Base-by-base conservation (phyloP, 2,888 invertebrate genomes). In the Cheilosia pagana region DNA sequence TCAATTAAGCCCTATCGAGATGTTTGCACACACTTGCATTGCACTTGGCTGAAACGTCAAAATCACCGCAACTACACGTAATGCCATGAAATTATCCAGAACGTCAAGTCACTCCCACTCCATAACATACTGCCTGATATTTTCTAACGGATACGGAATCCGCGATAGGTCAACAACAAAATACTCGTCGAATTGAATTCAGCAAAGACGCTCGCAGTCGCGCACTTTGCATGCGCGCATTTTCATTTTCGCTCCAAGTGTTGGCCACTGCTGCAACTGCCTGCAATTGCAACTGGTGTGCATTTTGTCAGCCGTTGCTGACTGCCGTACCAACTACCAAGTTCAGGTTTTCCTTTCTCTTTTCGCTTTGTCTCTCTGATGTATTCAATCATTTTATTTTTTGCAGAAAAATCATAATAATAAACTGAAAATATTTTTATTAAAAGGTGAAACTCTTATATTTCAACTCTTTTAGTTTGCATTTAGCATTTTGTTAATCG, bases 401-500 rank as follows among this genome's bases (percentile, higher is more conserved):
- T 43, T 67, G 10, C 21, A 35, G 48, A 41, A 43, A 59, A 41
- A 39, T 53, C 28, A 55, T 55, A 50, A 68, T 74, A 67, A 55
- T 74, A 74, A 81, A 67, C 55, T 62, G 55, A 59, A 74, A 62
- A 67, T 72, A 65, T 81, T 81, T 81, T 81, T 81, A 81, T 81
- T 81, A 48, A 72, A 79, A 79, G 72, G 78, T 79, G 78, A 79
- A 65, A 72, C 67, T 79, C 79, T 79, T 79, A 79, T 53, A 74
- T 67, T 60, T 67, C 39, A 35, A 81, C 60, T 81, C 60, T 81
- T 76, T 68, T 74, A 74, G 62, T 81, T 81, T 57, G 70, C 16
- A 63, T 41, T 60, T 48, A 81, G 43, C 59, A 74, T 55, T 55
- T 79, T 19, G 19, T 19, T 67, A 59, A 74, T 74, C 79, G 60